phyloP scores from a whole-genome alignment of 2,888 invertebrate species.

The Cephus spinipes region DNA sequence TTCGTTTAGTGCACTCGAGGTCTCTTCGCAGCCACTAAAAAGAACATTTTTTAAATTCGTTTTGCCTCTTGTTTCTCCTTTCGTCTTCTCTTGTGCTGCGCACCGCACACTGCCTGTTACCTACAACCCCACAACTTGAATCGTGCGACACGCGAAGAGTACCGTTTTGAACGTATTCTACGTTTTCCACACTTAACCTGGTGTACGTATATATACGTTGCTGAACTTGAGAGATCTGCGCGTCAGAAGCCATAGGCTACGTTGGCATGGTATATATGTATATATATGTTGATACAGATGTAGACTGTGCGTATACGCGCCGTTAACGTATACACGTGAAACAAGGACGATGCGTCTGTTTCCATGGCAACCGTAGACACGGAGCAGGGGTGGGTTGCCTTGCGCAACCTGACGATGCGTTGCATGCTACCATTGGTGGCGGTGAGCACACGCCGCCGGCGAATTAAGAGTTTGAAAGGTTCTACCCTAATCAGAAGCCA shows the following conservation, averaged over 20 bases:
- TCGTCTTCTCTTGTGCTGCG: background rate
- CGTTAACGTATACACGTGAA: slow-evolving; percentile 11
- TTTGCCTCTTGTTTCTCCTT: background rate
- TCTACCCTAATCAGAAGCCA: slow-evolving; percentile 4
- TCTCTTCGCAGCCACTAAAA: background rate
- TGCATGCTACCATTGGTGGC: background rate
- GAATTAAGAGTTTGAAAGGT: slow-evolving; percentile 51
- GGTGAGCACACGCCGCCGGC: slow-evolving; percentile 34
- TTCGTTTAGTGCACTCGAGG: background rate
- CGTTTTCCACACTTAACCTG: background rate
- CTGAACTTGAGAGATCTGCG: background rate
- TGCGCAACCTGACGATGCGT: slow-evolving; percentile 33
- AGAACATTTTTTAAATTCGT: background rate
- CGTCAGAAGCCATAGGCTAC: background rate
- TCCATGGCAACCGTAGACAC: slow-evolving; percentile 50
- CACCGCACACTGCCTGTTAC: background rate
- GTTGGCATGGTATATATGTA: background rate
- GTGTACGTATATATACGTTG: background rate
- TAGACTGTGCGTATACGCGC: background rate
- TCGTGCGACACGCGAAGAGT: background rate
- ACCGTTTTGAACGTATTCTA: background rate
- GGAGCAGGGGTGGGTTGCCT: slow-evolving; percentile 37
- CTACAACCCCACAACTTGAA: background rate
- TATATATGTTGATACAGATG: background rate
- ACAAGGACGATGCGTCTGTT: slow-evolving; percentile 50